phyloP scores from a whole-genome alignment of 2,888 invertebrate species.

The Gryllus longicercus region DNA sequence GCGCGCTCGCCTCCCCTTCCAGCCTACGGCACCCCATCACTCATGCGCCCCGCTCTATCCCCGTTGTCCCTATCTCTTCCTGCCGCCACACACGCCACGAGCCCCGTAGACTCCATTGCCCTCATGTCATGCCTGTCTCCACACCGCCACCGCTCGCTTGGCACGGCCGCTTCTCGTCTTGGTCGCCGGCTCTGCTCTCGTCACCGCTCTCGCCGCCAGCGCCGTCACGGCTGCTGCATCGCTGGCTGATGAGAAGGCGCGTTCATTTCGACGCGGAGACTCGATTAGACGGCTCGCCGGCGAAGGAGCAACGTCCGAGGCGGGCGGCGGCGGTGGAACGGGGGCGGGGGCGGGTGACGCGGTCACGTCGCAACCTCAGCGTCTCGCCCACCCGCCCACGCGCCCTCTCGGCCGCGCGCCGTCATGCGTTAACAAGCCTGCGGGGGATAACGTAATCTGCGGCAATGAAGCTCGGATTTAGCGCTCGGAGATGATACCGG shows the following conservation, averaged over 20 bases:
- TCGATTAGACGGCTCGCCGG: background rate
- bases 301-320: background rate
- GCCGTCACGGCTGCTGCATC: background rate
- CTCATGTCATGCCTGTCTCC: no score
- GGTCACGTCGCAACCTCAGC: background rate
- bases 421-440: background rate
- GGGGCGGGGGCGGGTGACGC: background rate
- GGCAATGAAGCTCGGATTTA: constrained; percentile 10
- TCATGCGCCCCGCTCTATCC: no score
- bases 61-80: no score
- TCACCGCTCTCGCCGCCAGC: background rate
- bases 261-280: background rate
- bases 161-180: background rate
- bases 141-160: no score
- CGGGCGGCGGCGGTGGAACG: background rate
- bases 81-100: no score
- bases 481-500: background rate
- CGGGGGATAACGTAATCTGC: constrained; percentile 1
- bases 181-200: background rate
- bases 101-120: no score
- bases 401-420: background rate
- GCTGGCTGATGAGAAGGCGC: background rate
- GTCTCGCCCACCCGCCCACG: background rate
- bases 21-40: no score
- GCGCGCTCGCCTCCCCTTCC: no score